A percentile compares a stretch with the other conserved stretches of the same genome.
Evolutionary conservation across 2,888 invertebrate species (phyloP).

Genomic region (Phengaris alcon): DNA sequence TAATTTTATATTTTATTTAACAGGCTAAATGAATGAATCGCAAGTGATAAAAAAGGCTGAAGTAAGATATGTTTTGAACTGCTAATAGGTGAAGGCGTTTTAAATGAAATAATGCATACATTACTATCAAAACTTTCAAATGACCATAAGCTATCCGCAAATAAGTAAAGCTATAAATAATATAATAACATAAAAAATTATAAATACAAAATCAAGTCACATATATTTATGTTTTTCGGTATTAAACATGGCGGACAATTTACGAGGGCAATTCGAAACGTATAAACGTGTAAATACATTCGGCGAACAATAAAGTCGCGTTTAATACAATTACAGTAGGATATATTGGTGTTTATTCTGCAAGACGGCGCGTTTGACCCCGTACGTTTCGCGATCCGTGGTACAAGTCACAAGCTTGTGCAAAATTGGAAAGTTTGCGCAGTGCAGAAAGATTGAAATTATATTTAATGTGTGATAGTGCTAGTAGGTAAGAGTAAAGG

Average conservation of each 20-base stretch:
- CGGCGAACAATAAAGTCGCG: constrained; percentile 68
- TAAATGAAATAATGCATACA: neutral
- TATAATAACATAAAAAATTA: neutral
- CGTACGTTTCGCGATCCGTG: constrained; percentile 37
- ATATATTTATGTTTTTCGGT: constrained; percentile 29
- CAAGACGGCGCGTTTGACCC: constrained; percentile 60
- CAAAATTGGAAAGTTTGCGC: neutral
- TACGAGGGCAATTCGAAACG: constrained; percentile 54
- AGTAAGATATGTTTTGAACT: no score
- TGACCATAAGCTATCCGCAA: neutral
- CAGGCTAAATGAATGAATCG: no score
- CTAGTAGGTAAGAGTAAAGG: no score
- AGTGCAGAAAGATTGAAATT: no score
- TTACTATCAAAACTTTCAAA: neutral
- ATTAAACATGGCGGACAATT: constrained; percentile 42
- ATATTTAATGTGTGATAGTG: no score
- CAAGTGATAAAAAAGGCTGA: no score
- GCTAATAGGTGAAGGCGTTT: no score
- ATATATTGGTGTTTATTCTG: constrained; percentile 73
- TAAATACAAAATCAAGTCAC: constrained; percentile 23
- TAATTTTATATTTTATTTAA: no score
- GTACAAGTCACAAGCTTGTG: constrained; percentile 40
- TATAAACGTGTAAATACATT: constrained; percentile 58
- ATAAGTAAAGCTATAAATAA: constrained; percentile 13
- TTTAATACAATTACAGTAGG: constrained; percentile 73